phyloP scores from a whole-genome alignment of 2,797 vertebrate species.

The Anas flavirostris region DNA sequence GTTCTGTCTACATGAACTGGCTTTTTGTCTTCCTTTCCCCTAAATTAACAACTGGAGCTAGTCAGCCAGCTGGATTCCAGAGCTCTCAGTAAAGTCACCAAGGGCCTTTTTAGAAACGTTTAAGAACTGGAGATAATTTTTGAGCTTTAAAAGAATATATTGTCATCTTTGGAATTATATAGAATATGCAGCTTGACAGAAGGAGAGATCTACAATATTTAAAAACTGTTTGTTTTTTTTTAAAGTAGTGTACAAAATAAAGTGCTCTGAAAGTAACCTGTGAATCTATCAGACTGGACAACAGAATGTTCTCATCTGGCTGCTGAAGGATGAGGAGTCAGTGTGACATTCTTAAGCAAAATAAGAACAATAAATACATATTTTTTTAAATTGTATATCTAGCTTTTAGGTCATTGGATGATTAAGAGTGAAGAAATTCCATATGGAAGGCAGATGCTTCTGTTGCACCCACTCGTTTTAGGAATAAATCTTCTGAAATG shows the following conservation, averaged over 20 bases:
- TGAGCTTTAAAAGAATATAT: neutral
- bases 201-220: neutral
- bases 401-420: slow-evolving; percentile 17
- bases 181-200: no score
- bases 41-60: slow-evolving; percentile 55
- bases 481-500: neutral
- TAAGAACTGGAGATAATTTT: slow-evolving; percentile 13
- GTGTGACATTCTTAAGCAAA: slow-evolving; percentile 29
- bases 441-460: slow-evolving; percentile 52
- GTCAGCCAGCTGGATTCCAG: slow-evolving; percentile 43
- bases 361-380: slow-evolving; percentile 39
- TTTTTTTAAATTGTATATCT: neutral
- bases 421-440: slow-evolving; percentile 19
- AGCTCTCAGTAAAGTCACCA: slow-evolving; percentile 37
- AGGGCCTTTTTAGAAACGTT: slow-evolving; percentile 50
- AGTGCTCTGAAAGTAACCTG: neutral
- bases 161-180: neutral
- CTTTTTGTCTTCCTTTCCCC: slow-evolving; percentile 55
- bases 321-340: slow-evolving; percentile 6
- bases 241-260: neutral
- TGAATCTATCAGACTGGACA: neutral
- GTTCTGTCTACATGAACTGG: slow-evolving; percentile 47
- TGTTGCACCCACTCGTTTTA: neutral
- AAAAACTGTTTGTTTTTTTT: neutral
- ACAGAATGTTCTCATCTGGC: neutral